Evolutionary conservation across 2,888 invertebrate genomes (phyloP).

Genomic region (Leuctra nigra): DNA sequence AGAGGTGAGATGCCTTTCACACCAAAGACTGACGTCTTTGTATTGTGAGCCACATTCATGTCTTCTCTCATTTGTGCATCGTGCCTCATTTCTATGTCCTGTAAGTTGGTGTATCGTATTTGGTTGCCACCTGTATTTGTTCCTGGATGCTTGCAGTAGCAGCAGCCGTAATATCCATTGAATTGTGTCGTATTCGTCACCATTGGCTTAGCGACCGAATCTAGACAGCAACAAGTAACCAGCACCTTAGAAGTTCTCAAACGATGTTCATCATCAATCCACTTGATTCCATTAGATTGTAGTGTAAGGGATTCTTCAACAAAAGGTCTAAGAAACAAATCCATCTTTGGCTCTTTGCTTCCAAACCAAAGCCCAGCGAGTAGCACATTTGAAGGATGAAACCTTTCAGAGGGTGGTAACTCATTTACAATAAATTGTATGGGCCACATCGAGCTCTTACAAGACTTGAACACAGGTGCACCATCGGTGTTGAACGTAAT

Average conservation of each 20-base stretch:
- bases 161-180: slow-evolving; percentile 14
- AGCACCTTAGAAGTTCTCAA: neutral
- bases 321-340: neutral
- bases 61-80: neutral
- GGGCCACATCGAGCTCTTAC: slow-evolving; percentile 1
- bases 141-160: slow-evolving; percentile 5
- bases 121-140: neutral
- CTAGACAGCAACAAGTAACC: slow-evolving; percentile 11
- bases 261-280: neutral
- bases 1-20: neutral
- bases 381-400: neutral
- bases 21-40: neutral
- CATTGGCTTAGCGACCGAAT: slow-evolving; percentile 8
- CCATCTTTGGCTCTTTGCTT: slow-evolving; percentile 1
- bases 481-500: slow-evolving; percentile 15
- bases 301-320: neutral
- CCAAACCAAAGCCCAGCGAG: slow-evolving; percentile 12
- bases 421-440: slow-evolving; percentile 10
- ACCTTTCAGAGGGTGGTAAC: neutral
- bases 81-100: neutral
- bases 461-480: slow-evolving; percentile 7
- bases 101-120: neutral
- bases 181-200: slow-evolving; percentile 6
- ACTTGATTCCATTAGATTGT: neutral
- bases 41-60: neutral